Evolutionary conservation across 2,113 vertebrate genomes (phyloP), one percentile per base, ranked within the genome.

Genomic region (Chlorodrepanis virens): DNA sequence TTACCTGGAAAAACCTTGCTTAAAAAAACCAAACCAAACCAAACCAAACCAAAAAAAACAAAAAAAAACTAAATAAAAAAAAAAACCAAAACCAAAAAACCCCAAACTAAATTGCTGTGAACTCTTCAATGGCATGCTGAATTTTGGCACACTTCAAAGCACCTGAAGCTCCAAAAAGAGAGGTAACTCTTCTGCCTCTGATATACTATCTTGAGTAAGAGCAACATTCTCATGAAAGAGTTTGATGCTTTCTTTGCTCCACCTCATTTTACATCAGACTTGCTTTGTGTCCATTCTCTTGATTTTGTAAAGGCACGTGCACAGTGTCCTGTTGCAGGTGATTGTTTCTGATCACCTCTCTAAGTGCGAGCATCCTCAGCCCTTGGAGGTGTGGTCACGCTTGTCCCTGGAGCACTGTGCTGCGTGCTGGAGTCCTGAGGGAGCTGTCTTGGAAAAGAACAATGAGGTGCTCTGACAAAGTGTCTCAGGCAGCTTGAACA

Each of bases 361-460:
- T 25, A 31, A 74, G 24, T 3, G 2, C 0, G 4, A 65, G 28
- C 22, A 31, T 18, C 50, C 40, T 42, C 42, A 40, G 63, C 64
- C 64, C 22, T 42, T 1, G 2, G 49, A 44, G 65, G 14, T 74
- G 56, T 61, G 1, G 5, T n/a, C 35, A 35, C 50, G 6, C 50
- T 76, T 63, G 25, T 59, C 69, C 7, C 78, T 37, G 80, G 23
- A 78, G 79, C 59, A 3, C 33, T 0, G 11, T 6, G 18, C 56
- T 3, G 0, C 0, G 0, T 0, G 3, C 74, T 0, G 0, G 28
- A 59, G 57, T 31, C 0, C 0, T 42, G 64, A 87, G 39, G 59
- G 63, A 79, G 39, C 63, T 0, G 2, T 59, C 29, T 78, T 54
- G 47, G 37, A 70, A 64, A 76, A 49, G 86, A 91, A 81, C 82